These are phyloP conservation scores for Liasis olivaceus DNA, from an alignment of 2,797 vertebrate genomes.

Conservation along the genomic window DNA sequence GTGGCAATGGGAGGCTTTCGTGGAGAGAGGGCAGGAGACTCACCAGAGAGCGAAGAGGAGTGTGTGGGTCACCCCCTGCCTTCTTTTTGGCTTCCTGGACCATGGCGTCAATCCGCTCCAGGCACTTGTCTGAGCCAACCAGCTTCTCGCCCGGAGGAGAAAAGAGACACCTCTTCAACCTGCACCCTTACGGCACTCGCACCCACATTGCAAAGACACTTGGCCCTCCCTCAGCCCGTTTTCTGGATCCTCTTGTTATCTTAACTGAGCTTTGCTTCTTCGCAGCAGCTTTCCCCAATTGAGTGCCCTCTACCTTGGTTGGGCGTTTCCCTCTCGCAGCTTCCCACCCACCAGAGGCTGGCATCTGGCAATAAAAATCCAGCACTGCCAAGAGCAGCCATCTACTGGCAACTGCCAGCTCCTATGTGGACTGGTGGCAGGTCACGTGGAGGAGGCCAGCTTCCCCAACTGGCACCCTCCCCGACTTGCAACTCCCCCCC, in stretches of 20 bases:
- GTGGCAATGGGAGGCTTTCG: not conserved
- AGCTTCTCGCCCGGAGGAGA: conserved; percentile 69
- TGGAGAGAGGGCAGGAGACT: conserved; percentile 37
- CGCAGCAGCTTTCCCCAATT: not conserved
- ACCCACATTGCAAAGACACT: not conserved
- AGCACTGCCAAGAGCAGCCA: not conserved
- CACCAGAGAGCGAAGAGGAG: conserved; percentile 84
- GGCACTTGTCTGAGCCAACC: conserved; percentile 84
- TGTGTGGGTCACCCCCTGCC: conserved; percentile 78
- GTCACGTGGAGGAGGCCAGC: too few relatives aligned
- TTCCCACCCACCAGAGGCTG: not conserved
- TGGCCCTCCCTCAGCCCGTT: not conserved
- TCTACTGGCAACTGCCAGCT: not conserved
- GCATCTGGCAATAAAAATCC: not conserved
- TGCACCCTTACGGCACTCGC: not conserved
- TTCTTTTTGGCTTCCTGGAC: conserved; percentile 84
- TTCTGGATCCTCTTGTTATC: not conserved
- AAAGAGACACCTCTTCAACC: not conserved
- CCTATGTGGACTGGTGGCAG: not conserved
- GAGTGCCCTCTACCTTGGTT: not conserved
- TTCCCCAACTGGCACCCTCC: too few relatives aligned
- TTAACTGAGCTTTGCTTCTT: not conserved
- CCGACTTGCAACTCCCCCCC: too few relatives aligned
- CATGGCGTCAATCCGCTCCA: conserved; percentile 86
- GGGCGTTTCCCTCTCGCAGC: not conserved